Base-by-base conservation (phyloP, 35 echinoderm and acorn worm genomes). In the Eucidaris tribuloides region DNA sequence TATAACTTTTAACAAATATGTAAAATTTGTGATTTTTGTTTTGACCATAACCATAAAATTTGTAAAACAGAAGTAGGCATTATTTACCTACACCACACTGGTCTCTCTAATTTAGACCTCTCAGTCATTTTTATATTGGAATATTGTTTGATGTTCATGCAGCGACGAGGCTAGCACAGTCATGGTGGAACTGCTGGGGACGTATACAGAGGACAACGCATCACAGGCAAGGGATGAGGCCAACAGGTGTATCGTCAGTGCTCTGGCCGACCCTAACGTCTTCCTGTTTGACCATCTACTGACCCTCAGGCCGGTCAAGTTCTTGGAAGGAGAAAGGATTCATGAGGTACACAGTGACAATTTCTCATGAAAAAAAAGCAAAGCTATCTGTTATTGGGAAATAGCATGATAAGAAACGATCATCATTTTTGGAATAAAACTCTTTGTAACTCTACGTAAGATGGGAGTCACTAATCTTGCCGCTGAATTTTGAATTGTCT, bases 201-300 rank as follows among this genome's bases (percentile, higher is more conserved):
- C 90, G 23, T 93, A 93, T 79, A 93, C 90, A 62, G 87, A 90
- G 58, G 96, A 93, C 42, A 99, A 99, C 34, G 96, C 96, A 0
- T 99, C 96, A 13, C 87, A 89, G 49, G 90, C 90, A 3, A 79
- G 96, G 7, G 94, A 97, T 32, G 96, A 99, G 25, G 96, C 96
- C 20, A 91, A 99, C 46, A 64, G 90, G 58, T 99, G 96, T 56
- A 99, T 99, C 71, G 96, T 93, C 3, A 99, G 86, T 7, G 62
- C 96, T 20, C 46, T 99, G 6, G 78, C 87, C 17, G 95, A 93
- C 70, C 89, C 95, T 15, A 86, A 98, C 22, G 78, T 82, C 41
- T 98, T 86, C 71, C 95, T 98, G 40, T 87, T 98, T 63, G 95
- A 98, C 44, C 90, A 98, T 71, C 58, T 98, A 17, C 90, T 98